A percentile compares a stretch with the other conserved stretches of the same genome.
Conservation (phyloP, 2,113 vertebrate species). For the Chionodraco myersi region DNA sequence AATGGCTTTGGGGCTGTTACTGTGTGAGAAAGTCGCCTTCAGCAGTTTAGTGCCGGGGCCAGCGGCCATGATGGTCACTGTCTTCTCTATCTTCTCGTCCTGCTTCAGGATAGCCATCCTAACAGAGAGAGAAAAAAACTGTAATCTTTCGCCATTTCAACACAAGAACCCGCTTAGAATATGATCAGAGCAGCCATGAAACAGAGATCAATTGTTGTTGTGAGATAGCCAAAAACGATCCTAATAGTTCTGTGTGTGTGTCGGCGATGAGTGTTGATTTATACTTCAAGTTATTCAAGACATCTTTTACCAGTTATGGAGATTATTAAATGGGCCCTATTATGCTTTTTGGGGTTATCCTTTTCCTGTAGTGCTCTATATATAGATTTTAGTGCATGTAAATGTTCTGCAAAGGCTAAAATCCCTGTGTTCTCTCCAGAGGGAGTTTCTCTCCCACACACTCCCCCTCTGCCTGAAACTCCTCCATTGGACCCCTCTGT, state of each 20-base stretch:
- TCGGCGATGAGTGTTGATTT: constrained; percentile 16
- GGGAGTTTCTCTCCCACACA: no score
- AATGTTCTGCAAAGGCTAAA: no score
- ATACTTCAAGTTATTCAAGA: constrained; percentile 26
- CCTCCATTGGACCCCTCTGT: no score
- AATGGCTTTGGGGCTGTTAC: constrained; percentile 17
- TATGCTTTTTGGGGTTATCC: no score
- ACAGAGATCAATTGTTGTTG: background rate
- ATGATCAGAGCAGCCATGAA: background rate
- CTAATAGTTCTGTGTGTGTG: background rate
- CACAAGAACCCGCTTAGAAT: background rate
- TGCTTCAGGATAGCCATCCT: constrained; percentile 56
- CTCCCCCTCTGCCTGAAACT: no score
- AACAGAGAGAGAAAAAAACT: constrained; percentile 10
- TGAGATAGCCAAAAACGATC: constrained; percentile 6
- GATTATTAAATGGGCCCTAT: background rate
- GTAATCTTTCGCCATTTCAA: background rate
- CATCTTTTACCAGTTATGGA: background rate
- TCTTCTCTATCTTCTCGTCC: constrained; percentile 51
- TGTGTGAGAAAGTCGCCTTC: constrained; percentile 64
- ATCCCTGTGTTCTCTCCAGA: no score
- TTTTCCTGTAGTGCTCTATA: no score
- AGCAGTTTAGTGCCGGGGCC: constrained; percentile 71
- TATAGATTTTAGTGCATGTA: no score
- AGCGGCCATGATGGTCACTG: constrained; percentile 62